Conservation (phyloP, 2,797 vertebrate species). For the Xerus rutilus region DNA sequence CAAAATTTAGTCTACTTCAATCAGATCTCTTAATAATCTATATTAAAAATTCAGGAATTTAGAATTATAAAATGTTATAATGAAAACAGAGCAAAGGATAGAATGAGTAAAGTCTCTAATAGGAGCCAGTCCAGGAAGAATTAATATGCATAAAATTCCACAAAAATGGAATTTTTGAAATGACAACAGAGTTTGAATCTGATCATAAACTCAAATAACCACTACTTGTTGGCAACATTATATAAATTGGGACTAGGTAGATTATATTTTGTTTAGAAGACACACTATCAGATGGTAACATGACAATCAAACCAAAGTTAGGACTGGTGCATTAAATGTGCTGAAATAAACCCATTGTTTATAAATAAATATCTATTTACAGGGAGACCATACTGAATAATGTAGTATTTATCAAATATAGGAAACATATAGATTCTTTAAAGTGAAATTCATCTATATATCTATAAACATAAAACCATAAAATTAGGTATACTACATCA, state of each 20-base stretch:
- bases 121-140: neutral
- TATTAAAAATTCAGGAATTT: slow-evolving; percentile 8
- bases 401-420: neutral
- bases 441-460: slow-evolving; percentile 40
- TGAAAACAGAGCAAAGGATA: neutral
- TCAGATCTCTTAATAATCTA: neutral
- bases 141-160: neutral
- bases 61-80: neutral
- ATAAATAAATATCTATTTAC: slow-evolving; percentile 44
- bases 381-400: neutral
- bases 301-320: neutral
- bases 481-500: neutral
- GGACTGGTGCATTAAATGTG: neutral
- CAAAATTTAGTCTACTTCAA: neutral
- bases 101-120: neutral
- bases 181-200: slow-evolving; percentile 11
- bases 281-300: neutral
- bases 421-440: neutral
- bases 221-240: neutral
- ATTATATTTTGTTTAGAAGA: slow-evolving; percentile 19
- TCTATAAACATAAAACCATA: slow-evolving; percentile 16
- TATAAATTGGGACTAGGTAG: neutral
- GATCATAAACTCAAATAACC: neutral
- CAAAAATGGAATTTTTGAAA: slow-evolving; percentile 22
- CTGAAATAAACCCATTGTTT: neutral